Percentiles rank a stretch among this genome's conserved stretches.
Evolutionary conservation across 2,888 invertebrate species (phyloP).

Genomic region (Fragum sueziense): DNA sequence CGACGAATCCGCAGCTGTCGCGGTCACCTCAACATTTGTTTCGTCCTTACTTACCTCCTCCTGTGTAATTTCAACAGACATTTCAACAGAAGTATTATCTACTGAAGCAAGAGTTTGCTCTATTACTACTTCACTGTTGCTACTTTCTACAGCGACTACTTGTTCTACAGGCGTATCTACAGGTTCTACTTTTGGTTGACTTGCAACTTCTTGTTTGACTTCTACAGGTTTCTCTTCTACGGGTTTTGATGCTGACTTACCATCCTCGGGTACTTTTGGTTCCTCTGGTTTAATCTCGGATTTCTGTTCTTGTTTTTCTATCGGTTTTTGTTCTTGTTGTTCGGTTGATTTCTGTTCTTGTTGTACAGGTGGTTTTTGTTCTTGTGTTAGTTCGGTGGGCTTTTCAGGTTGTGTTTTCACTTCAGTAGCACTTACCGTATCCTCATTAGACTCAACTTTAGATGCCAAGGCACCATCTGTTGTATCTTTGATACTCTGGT

Average conservation of each 20-base stretch:
- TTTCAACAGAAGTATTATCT: conserved; percentile 16
- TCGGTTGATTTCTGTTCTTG: neutral
- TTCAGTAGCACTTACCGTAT: neutral
- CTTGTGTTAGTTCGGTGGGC: neutral
- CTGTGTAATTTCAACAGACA: neutral
- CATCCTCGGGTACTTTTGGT: conserved; percentile 4
- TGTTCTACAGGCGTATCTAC: neutral
- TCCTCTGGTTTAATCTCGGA: conserved; percentile 8
- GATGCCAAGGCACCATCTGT: neutral
- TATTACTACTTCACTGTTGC: neutral
- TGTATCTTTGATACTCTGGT: neutral
- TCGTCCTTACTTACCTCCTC: conserved; percentile 15
- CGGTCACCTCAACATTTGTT: neutral
- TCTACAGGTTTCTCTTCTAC: conserved; percentile 1
- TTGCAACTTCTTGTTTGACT: neutral
- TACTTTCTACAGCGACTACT: conserved; percentile 7
- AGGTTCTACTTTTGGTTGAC: neutral
- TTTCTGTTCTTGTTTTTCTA: too few relatives aligned
- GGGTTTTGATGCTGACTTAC: conserved; percentile 5
- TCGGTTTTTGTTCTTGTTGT: neutral
- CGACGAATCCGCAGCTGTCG: neutral
- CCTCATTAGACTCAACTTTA: neutral
- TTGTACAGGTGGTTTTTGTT: neutral
- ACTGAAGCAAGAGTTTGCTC: neutral
- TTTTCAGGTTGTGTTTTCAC: neutral